phyloP scores from a whole-genome alignment of 2,113 vertebrate genomes.

The Glaucomys volans region DNA sequence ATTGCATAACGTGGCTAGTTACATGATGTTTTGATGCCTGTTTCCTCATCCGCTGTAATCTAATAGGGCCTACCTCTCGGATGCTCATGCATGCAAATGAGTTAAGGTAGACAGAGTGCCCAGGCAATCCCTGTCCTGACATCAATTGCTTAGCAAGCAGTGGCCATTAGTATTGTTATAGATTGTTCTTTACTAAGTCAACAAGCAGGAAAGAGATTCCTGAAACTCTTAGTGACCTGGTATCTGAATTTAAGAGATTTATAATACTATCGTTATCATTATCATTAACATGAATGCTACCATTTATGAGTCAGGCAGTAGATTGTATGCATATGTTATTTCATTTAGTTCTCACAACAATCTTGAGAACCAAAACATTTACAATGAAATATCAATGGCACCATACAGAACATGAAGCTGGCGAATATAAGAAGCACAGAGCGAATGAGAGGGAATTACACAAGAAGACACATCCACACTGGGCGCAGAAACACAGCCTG shows the following conservation, averaged over 20 bases:
- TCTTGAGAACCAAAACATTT: background rate
- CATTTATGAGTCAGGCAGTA: background rate
- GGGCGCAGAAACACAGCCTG: background rate
- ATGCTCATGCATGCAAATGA: background rate
- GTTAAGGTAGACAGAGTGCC: background rate
- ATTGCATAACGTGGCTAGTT: background rate
- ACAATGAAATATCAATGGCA: slow-evolving; percentile 2
- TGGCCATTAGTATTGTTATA: background rate
- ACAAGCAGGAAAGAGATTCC: background rate
- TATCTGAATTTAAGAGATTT: slow-evolving; percentile 12
- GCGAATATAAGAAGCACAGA: background rate
- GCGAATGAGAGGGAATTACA: background rate
- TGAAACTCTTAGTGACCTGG: background rate
- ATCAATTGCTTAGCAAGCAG: background rate
- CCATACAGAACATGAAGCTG: background rate
- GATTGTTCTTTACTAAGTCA: slow-evolving; percentile 18
- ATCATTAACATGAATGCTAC: background rate
- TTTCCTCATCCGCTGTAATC: background rate
- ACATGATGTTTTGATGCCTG: slow-evolving; percentile 9
- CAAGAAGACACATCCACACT: background rate
- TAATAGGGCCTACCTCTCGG: background rate
- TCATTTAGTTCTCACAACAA: background rate
- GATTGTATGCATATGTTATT: background rate
- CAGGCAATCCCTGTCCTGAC: background rate
- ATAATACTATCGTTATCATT: background rate